Percentiles rank a stretch among this genome's conserved stretches.
Evolutionary conservation across 2,888 invertebrate genomes (phyloP).

Genomic region (Latrodectus elegans): DNA sequence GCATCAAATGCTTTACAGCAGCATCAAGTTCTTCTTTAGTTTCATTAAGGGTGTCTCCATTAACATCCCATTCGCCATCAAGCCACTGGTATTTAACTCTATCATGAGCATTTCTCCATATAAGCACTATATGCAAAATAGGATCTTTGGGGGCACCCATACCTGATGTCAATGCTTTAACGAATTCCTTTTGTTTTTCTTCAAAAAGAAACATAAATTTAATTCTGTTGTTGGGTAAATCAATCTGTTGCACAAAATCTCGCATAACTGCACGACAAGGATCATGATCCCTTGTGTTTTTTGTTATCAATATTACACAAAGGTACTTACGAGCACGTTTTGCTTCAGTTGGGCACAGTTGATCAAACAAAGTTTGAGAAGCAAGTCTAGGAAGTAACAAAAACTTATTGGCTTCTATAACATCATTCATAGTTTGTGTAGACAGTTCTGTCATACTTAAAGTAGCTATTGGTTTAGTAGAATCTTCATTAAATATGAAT

Average conservation of each 20-base stretch:
- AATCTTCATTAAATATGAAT: slow-evolving; percentile 90
- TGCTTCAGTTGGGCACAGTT: slow-evolving; percentile 92
- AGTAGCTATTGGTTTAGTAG: slow-evolving; percentile 86
- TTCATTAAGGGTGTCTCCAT: slow-evolving; percentile 74
- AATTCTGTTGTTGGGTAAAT: slow-evolving; percentile 69
- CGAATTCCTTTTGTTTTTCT: slow-evolving; percentile 88
- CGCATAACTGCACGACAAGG: slow-evolving; percentile 82
- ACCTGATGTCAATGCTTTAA: slow-evolving; percentile 81
- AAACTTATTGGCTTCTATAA: slow-evolving; percentile 91
- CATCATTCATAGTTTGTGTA: slow-evolving; percentile 88
- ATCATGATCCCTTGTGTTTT: slow-evolving; percentile 78
- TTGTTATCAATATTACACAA: slow-evolving; percentile 86
- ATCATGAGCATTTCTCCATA: slow-evolving; percentile 91
- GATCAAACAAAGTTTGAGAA: slow-evolving; percentile 90
- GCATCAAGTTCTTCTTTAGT: slow-evolving; percentile 80
- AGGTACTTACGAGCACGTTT: slow-evolving; percentile 84
- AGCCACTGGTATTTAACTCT: slow-evolving; percentile 94
- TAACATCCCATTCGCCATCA: slow-evolving; percentile 79
- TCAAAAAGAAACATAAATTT: slow-evolving; percentile 88
- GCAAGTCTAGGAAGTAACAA: slow-evolving; percentile 90
- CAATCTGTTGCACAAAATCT: slow-evolving; percentile 82
- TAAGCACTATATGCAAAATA: slow-evolving; percentile 85
- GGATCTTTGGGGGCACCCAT: slow-evolving; percentile 79
- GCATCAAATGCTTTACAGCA: slow-evolving; percentile 83
- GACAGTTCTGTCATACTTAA: slow-evolving; percentile 93